These are phyloP conservation scores for Eciton burchellii DNA, from an alignment of 1,140 invertebrate genomes.

Conservation along the genomic window DNA sequence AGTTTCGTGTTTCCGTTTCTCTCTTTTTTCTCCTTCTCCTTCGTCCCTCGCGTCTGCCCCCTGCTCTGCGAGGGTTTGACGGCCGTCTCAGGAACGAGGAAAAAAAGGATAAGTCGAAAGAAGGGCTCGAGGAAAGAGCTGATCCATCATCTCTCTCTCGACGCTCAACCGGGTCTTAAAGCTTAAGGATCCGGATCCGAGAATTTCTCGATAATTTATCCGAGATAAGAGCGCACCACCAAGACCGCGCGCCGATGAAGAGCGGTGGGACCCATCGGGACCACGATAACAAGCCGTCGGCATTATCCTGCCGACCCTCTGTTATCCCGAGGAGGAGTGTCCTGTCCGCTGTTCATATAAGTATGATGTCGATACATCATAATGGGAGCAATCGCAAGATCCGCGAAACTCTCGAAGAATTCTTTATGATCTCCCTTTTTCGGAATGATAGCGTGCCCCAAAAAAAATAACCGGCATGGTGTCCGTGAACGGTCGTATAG, in stretches of 20 bases:
- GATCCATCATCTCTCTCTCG: conserved; percentile 63
- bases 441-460: neutral
- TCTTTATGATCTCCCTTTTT: neutral
- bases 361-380: neutral
- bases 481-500: neutral
- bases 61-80: conserved; percentile 31
- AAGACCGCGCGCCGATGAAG: neutral
- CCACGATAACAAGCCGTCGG: conserved; percentile 37
- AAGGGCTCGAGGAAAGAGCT: conserved; percentile 61
- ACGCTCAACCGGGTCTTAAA: conserved; percentile 29
- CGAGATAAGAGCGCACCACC: conserved; percentile 54
- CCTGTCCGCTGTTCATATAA: neutral
- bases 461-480: neutral
- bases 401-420: neutral
- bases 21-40: conserved; percentile 41
- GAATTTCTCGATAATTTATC: conserved; percentile 64
- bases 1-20: conserved; percentile 58
- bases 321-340: neutral
- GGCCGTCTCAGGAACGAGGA: conserved; percentile 63
- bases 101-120: conserved; percentile 60
- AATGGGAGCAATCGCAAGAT: neutral
- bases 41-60: neutral
- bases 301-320: conserved; percentile 19
- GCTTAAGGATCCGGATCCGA: conserved; percentile 62
- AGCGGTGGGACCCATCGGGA: neutral